Percentiles rank a stretch among this genome's conserved stretches.
Evolutionary conservation across 2,888 invertebrate genomes (phyloP).

Genomic region (Parasteatoda lunata): DNA sequence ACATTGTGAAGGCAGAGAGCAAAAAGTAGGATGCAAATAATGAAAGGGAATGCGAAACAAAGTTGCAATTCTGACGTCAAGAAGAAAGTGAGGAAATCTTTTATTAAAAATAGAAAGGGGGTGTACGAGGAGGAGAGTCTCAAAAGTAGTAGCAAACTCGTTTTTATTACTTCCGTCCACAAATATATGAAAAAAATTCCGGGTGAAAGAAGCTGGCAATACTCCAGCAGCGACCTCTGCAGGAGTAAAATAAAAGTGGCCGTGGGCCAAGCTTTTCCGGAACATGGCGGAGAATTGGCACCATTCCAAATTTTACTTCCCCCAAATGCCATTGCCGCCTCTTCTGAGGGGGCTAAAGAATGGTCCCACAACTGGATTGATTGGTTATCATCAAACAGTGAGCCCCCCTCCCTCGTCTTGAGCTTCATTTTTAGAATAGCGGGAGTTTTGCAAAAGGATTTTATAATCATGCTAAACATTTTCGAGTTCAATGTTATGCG

Average conservation of each 20-base stretch:
- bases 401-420: too few species aligned
- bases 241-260: conserved; percentile 36
- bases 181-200: conserved; percentile 54
- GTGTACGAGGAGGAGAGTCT: background rate
- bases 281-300: conserved; percentile 60
- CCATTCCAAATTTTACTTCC: conserved; percentile 30
- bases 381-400: background rate
- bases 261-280: conserved; percentile 51
- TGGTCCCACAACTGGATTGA: conserved; percentile 19
- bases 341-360: background rate
- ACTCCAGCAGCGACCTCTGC: conserved; percentile 49
- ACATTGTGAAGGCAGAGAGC: background rate
- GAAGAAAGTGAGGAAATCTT: conserved; percentile 45
- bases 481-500: too few species aligned
- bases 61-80: conserved; percentile 31
- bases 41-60: conserved; percentile 55
- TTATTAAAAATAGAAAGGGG: conserved; percentile 29
- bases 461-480: too few species aligned
- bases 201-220: conserved; percentile 41
- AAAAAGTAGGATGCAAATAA: conserved; percentile 34
- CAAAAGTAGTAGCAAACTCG: conserved; percentile 40
- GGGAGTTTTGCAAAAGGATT: too few species aligned
- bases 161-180: conserved; percentile 58
- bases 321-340: background rate
- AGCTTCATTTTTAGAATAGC: too few species aligned